Evolutionary conservation across 2,113 vertebrate genomes (phyloP).

Genomic region (Orycteropus afer): DNA sequence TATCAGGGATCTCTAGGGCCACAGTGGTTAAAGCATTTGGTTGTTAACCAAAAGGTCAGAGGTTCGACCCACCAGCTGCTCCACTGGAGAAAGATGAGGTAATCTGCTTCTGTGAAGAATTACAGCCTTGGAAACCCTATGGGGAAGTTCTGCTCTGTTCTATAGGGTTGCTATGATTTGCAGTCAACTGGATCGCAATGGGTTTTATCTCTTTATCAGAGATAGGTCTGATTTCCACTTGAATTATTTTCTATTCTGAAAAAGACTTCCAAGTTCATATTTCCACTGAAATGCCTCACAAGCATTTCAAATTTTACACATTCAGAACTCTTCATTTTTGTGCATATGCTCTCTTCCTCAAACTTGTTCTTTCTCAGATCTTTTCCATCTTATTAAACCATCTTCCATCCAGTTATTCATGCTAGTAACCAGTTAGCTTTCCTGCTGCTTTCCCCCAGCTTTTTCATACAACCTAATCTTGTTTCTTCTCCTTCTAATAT

Average conservation of each 20-base stretch:
- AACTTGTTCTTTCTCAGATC: background rate
- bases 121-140: no score
- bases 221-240: background rate
- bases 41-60: no score
- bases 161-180: no score
- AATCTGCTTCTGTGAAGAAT: no score
- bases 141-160: no score
- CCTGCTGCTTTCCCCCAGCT: background rate
- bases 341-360: background rate
- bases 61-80: no score
- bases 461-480: background rate
- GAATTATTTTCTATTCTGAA: background rate
- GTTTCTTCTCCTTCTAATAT: background rate
- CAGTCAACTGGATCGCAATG: no score
- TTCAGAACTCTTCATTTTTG: slow-evolving; percentile 8
- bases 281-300: background rate
- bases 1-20: no score
- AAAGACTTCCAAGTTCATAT: slow-evolving; percentile 5
- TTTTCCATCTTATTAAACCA: background rate
- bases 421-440: background rate
- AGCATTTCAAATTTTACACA: slow-evolving; percentile 12
- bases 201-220: background rate
- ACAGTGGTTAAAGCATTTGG: no score
- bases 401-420: slow-evolving; percentile 15
- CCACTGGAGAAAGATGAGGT: no score